Evolutionary conservation across 2,888 invertebrate species (phyloP), one percentile per base, ranked within the genome.

Genomic region (Willowsia nigromaculata): DNA sequence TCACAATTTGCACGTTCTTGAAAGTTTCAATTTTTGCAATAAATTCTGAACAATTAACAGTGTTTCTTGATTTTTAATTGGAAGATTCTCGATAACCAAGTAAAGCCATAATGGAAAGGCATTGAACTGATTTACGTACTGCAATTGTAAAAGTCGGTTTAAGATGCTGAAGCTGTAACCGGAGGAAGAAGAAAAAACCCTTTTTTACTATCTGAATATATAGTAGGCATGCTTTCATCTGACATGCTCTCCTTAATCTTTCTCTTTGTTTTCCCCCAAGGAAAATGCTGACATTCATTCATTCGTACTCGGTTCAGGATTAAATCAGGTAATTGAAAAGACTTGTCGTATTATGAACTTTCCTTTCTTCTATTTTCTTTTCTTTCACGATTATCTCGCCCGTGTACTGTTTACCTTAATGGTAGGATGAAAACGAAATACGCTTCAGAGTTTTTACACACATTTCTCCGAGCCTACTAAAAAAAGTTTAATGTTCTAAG

Each of bases 291-390:
- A 33, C 11, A 65, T 65, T 62, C 9, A 22, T 22, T 50, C 4
- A 59, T 33, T 33, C 13, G 18, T n/a, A 65, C 25, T 50, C 50
- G 7, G n/a, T n/a, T 1, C 18, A 47, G 62, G 59, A 74, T 50
- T 86, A 87, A 87, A 68, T 87, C 30, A 81, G 47, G 81, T 81
- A 87, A 87, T 87, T 87, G 87, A 71, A 87, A 87, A 81, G 81
- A 65, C 81, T 81, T 87, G 81, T 87, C 87, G 59, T 59, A 71
- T 87, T 74, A 71, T 81, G n/a, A 37, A 87, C 43, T 56, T 33
- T 81, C 30, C 25, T 71, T 27, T 86, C 22, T 30, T 2, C 50
- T 30, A 5, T 22, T 13, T 56, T 18, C 27, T 76, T 40, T 47
- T 30, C 18, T 33, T 18, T 3, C 30, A 9, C n/a, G 18, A 13